Evolutionary conservation across 2,797 vertebrate genomes (phyloP).

Genomic region (Pogoniulus pusillus): DNA sequence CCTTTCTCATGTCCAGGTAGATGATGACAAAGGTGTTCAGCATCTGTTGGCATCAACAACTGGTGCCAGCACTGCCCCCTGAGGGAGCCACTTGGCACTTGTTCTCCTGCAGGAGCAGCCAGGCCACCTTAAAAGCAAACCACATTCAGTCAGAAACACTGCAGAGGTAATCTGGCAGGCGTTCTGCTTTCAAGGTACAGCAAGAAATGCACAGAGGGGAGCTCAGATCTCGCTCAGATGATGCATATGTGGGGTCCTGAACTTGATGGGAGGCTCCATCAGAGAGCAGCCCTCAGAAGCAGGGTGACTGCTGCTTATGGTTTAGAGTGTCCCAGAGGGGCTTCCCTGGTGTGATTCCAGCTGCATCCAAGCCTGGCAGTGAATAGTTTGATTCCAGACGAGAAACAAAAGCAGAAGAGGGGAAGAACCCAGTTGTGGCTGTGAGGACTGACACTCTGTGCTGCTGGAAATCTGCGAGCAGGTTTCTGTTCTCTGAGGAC

Average conservation of each 20-base stretch:
- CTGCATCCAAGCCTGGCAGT: not conserved
- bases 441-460: not conserved
- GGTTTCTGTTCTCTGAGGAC: not conserved
- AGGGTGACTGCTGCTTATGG: not conserved
- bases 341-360: not conserved
- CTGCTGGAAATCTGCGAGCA: not conserved
- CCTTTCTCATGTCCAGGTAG: too few relatives aligned
- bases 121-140: not conserved
- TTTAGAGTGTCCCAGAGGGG: not conserved
- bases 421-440: not conserved
- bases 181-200: not conserved
- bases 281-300: not conserved
- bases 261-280: not conserved
- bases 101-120: not conserved
- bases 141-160: not conserved
- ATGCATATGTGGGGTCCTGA: not conserved
- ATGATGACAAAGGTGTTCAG: too few relatives aligned
- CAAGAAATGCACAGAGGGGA: not conserved
- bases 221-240: not conserved
- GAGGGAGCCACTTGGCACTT: too few relatives aligned
- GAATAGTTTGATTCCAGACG: not conserved
- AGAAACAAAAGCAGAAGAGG: not conserved
- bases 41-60: too few relatives aligned
- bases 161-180: not conserved
- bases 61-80: too few relatives aligned